Base-by-base conservation (phyloP, 2,888 invertebrate genomes). In the Pristionchus japonicus region DNA sequence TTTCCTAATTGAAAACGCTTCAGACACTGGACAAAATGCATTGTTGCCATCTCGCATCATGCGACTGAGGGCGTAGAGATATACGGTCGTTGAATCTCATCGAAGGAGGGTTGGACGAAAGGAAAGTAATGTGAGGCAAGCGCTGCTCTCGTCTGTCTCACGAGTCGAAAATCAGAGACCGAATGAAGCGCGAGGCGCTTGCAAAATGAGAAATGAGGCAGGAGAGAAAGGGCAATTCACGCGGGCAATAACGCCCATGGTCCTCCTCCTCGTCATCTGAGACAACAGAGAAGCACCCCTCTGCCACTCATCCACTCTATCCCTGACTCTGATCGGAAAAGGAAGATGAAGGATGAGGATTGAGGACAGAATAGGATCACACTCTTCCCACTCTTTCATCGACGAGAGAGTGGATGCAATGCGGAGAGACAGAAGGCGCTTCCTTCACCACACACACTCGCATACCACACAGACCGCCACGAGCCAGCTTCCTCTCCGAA, bases 161-260 rank as follows among this genome's bases (percentile, higher is more conserved):
- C 23, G 77, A 77, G 77, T 77, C 77, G 77, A 77, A 77, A 77
- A 77, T 77, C 77, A 77, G 11, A 43, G 34, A 27, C 20, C 23
- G 43, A 77, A 77, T 77, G 77, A 77, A 77, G 77, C 67, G 67
- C 67, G 1, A 23, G 27, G 40, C 34, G 77, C 77, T 43, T 43
- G 40, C 43, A 47, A 77, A 77, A 77, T 77, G 77, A 77, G 77
- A 77, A 77, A 77, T 43, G 77, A 77, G 70, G 70, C 37, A 34
- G 70, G 70, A 37, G 15, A 43, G 27, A 77, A 77, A 77, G 77
- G 77, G 77, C 77, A 77, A 77, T 77, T 70, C 77, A 43, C 43
- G 77, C 43, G 77, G 23, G 37, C 77, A 77, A 77, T 77, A 77
- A 43, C 77, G 67, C 27, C 67, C 37, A 37, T 70, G 70, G 43